These are phyloP conservation scores for Sebastes iracundus DNA, from an alignment of 2,797 vertebrate genomes.

Conservation along the genomic window DNA sequence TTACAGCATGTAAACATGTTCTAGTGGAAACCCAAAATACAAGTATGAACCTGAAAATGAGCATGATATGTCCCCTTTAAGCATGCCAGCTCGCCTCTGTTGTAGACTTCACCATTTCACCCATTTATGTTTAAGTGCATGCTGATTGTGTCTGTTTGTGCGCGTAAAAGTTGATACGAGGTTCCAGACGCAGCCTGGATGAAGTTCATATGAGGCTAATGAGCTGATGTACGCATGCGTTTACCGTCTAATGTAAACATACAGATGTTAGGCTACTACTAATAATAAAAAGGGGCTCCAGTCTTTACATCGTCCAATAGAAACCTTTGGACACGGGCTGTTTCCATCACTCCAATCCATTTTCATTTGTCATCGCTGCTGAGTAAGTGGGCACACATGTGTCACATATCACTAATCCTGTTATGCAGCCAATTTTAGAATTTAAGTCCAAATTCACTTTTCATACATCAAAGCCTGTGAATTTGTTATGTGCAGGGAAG, in stretches of 20 bases:
- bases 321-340: constrained; percentile 59
- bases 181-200: background rate
- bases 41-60: no score
- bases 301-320: constrained; percentile 21
- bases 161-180: background rate
- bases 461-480: constrained; percentile 34
- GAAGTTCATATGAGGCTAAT: background rate
- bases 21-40: no score
- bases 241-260: constrained; percentile 22
- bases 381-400: constrained; percentile 44
- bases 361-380: constrained; percentile 61
- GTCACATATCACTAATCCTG: constrained; percentile 40
- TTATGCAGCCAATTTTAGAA: constrained; percentile 30
- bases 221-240: background rate
- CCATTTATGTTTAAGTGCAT: background rate
- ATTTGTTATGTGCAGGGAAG: constrained; percentile 25
- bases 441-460: constrained; percentile 25
- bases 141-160: background rate
- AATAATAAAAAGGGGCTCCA: constrained; percentile 18
- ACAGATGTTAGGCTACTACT: constrained; percentile 19
- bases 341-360: constrained; percentile 53
- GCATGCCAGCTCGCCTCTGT: background rate
- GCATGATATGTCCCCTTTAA: constrained; percentile 3
- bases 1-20: no score
- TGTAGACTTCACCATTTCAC: background rate